Conservation (phyloP, 2,888 invertebrate genomes). For the Agrypnus murinus region DNA sequence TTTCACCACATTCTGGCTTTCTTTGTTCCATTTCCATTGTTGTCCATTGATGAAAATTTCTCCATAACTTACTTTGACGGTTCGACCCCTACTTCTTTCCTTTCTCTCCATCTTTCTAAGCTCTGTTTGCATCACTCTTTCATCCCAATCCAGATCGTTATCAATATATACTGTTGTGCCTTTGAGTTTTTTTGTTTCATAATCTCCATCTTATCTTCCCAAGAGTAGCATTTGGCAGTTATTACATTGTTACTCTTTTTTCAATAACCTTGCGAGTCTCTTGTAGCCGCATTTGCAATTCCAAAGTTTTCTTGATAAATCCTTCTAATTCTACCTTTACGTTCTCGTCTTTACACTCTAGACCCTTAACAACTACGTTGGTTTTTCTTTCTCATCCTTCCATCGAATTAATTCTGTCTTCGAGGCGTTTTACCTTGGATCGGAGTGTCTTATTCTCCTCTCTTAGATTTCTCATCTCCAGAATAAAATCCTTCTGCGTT, state of each 20-base stretch:
- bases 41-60: background rate
- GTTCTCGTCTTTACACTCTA: background rate
- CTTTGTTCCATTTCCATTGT: background rate
- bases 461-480: background rate
- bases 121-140: background rate
- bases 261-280: background rate
- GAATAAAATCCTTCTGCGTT: background rate
- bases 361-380: slow-evolving; percentile 2
- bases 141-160: background rate
- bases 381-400: background rate
- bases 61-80: background rate
- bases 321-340: background rate
- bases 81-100: background rate
- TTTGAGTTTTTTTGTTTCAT: background rate
- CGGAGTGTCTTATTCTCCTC: background rate
- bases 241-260: slow-evolving; percentile 13
- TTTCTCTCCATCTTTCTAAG: no score
- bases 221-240: background rate
- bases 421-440: background rate
- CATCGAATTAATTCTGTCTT: slow-evolving; percentile 1
- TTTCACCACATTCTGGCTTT: background rate
- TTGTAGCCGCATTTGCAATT: background rate
- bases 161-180: background rate
- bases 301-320: slow-evolving; percentile 5
- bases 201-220: slow-evolving; percentile 1